Evolutionary conservation across 2,797 vertebrate species (phyloP).

Genomic region (Picus viridis): DNA sequence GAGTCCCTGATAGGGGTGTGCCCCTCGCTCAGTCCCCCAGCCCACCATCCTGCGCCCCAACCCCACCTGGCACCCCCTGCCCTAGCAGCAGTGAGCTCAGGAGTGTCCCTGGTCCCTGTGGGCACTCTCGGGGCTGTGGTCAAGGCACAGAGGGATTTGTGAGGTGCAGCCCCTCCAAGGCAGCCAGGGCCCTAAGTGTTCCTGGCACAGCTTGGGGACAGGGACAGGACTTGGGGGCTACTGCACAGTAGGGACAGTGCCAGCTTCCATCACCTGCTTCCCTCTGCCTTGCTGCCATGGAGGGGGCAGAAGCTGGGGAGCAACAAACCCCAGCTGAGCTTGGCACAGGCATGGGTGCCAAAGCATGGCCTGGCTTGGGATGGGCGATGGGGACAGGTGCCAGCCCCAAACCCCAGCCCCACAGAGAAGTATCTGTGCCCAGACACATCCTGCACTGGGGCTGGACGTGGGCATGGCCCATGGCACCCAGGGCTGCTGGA

Average conservation of each 20-base stretch:
- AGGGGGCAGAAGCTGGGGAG: too few species aligned
- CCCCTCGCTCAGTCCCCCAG: too few species aligned
- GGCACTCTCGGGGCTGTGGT: accelerated
- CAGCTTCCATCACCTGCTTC: too few species aligned
- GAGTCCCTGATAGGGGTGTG: not conserved
- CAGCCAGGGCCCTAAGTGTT: too few species aligned
- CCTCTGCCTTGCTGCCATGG: too few species aligned
- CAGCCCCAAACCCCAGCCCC: not conserved
- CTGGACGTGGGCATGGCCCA: accelerated
- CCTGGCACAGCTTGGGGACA: not conserved
- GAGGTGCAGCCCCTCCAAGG: too few species aligned
- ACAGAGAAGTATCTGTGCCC: not conserved
- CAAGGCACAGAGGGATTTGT: accelerated
- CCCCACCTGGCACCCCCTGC: not conserved
- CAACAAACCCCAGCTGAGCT: not conserved
- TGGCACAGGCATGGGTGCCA: not conserved
- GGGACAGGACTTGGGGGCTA: not conserved
- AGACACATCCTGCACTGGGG: accelerated
- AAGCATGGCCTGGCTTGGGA: not conserved
- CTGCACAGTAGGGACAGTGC: not conserved
- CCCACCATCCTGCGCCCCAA: not conserved
- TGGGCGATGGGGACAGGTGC: not conserved
- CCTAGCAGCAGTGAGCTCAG: accelerated
- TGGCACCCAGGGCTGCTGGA: not conserved
- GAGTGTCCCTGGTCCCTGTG: accelerated